Conservation (phyloP, 2,113 vertebrate species). For the Paradoxurus hermaphroditus region DNA sequence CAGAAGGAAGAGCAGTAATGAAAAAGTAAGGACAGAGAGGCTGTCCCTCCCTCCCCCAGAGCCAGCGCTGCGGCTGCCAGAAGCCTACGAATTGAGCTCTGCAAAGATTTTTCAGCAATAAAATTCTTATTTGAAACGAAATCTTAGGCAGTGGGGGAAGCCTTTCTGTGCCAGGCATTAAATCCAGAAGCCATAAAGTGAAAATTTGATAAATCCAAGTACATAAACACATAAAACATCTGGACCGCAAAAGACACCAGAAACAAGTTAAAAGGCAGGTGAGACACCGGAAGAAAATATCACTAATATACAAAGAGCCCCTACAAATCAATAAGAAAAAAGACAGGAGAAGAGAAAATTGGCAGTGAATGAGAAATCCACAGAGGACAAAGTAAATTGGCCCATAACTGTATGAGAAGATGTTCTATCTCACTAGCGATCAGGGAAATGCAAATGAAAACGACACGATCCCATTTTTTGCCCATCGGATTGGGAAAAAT, state of each 20-base stretch:
- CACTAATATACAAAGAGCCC: conserved; percentile 71
- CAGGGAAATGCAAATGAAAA: conserved; percentile 57
- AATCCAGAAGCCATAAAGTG: conserved; percentile 48
- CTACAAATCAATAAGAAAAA: conserved; percentile 75
- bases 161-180: conserved; percentile 47
- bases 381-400: conserved; percentile 57
- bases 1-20: not conserved
- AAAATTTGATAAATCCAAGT: conserved; percentile 45
- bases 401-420: conserved; percentile 57
- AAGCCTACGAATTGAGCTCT: not conserved
- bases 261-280: conserved; percentile 43
- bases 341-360: conserved; percentile 37
- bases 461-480: conserved; percentile 21
- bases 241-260: conserved; percentile 32
- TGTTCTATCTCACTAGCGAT: conserved; percentile 50
- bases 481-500: conserved; percentile 64
- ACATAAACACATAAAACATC: conserved; percentile 43
- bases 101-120: conserved; percentile 50
- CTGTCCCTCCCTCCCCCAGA: not conserved
- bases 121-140: conserved; percentile 64
- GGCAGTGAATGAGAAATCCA: conserved; percentile 53
- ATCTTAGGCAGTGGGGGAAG: conserved; percentile 9
- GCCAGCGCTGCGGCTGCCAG: not conserved
- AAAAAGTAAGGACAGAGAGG: not conserved
- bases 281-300: conserved; percentile 23